These are phyloP conservation scores for Drosophila algonquin DNA, from an alignment of 2,888 invertebrate genomes.

Conservation along the genomic window DNA sequence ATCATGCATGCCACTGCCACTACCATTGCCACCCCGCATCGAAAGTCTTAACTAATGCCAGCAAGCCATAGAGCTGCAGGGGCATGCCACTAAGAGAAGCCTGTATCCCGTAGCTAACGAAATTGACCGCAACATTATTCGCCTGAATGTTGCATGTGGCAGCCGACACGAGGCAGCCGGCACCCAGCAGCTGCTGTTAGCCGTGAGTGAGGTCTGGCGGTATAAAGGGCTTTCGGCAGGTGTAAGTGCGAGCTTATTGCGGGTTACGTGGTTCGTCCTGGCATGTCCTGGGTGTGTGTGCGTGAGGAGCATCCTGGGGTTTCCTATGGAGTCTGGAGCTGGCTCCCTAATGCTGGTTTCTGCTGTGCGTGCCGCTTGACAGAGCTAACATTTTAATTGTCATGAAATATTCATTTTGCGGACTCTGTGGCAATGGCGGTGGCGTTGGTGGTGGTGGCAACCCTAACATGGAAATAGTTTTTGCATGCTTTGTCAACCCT, in stretches of 20 bases:
- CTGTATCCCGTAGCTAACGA: constrained; percentile 42
- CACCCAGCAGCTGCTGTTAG: constrained; percentile 13
- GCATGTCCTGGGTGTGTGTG: not conserved
- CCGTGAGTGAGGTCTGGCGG: not conserved
- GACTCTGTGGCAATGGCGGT: constrained; percentile 17
- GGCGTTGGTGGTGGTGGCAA: not conserved
- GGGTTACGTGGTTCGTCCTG: not conserved
- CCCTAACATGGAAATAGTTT: constrained; percentile 73
- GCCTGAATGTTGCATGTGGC: constrained; percentile 64
- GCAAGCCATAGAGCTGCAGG: constrained; percentile 54
- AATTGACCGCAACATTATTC: constrained; percentile 79
- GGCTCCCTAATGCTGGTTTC: not conserved
- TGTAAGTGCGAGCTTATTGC: constrained; percentile 42
- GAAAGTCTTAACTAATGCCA: constrained; percentile 62
- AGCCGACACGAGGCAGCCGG: constrained; percentile 13
- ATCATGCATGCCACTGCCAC: constrained; percentile 23
- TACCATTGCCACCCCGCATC: constrained; percentile 22
- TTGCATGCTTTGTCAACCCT: constrained; percentile 48
- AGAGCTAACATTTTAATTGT: constrained; percentile 80
- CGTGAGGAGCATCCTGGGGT: not conserved
- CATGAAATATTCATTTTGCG: constrained; percentile 73
- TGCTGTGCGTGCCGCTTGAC: constrained; percentile 70
- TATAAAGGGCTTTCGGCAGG: constrained; percentile 28
- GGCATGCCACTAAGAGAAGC: not conserved
- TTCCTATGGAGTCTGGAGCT: not conserved